Evolutionary conservation across 92 coral and sea anemone genomes (phyloP).

Genomic region (Umimayanthus kanabou): DNA sequence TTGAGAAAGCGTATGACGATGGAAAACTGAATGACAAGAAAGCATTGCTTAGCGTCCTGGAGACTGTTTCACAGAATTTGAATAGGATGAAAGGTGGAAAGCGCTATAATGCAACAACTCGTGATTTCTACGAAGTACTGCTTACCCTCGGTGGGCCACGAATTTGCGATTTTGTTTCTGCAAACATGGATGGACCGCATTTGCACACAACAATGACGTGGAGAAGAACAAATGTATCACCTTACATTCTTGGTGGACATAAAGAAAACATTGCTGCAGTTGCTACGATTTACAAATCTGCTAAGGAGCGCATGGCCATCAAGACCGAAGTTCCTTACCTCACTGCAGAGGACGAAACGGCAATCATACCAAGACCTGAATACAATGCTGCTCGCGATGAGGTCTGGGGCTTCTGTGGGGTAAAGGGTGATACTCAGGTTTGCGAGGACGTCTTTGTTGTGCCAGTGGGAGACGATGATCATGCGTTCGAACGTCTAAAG

Average conservation of each 20-base stretch:
- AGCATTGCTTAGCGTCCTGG: not conserved
- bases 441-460: slow-evolving; percentile 16
- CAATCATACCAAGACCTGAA: not conserved
- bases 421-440: not conserved
- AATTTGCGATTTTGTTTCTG: slow-evolving; percentile 8
- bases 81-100: not conserved
- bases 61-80: not conserved
- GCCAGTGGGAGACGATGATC: slow-evolving; percentile 8
- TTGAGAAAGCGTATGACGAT: not conserved
- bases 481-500: not conserved
- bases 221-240: not conserved
- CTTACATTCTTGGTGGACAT: slow-evolving; percentile 6
- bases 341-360: slow-evolving; percentile 6
- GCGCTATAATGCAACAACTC: slow-evolving; percentile 16
- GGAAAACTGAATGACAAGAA: slow-evolving; percentile 1
- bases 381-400: not conserved
- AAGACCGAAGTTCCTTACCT: slow-evolving; percentile 5
- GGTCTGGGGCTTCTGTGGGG: slow-evolving; percentile 20
- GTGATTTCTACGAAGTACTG: not conserved
- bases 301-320: slow-evolving; percentile 1
- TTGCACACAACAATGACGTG: slow-evolving; percentile 6
- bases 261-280: not conserved
- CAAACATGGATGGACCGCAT: slow-evolving; percentile 4
- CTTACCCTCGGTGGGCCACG: slow-evolving; percentile 3
- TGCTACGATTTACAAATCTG: not conserved